These are phyloP conservation scores for Chrysomela aeneicollis DNA, from an alignment of 2,888 invertebrate genomes.

Conservation along the genomic window DNA sequence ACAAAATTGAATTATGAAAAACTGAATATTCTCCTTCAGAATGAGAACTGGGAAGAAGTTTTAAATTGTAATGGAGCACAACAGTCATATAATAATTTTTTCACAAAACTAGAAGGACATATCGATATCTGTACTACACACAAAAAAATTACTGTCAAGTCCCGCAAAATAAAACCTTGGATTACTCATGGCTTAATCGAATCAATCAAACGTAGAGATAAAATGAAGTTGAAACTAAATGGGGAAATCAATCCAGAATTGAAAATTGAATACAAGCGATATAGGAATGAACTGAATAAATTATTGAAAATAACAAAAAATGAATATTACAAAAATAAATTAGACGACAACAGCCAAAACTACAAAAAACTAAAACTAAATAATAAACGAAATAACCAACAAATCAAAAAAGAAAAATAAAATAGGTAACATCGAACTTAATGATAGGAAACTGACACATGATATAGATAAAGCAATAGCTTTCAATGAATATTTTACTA, in stretches of 20 bases:
- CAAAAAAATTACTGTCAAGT: background rate
- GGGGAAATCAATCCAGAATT: background rate
- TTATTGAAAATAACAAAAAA: background rate
- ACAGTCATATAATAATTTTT: background rate
- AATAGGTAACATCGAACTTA: too few relatives aligned
- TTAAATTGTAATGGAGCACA: background rate
- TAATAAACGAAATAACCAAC: too few relatives aligned
- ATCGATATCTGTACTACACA: too few relatives aligned
- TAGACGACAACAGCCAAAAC: background rate
- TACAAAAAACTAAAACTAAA: too few relatives aligned
- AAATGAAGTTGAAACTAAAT: slow-evolving; percentile 2
- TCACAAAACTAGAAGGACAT: slow-evolving; percentile 4
- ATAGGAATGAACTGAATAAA: slow-evolving; percentile 6
- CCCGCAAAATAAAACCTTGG: background rate
- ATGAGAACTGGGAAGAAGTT: slow-evolving; percentile 3
- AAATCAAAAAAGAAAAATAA: too few relatives aligned
- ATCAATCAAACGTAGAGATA: background rate
- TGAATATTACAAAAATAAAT: background rate
- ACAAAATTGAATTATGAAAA: background rate
- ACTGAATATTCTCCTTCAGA: background rate
- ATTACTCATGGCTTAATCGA: background rate
- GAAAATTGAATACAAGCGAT: background rate
- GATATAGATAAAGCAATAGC: too few relatives aligned
- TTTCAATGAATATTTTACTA: too few relatives aligned
- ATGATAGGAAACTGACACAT: too few relatives aligned